Evolutionary conservation across 2,888 invertebrate species (phyloP).

Genomic region (Lordiphosa andalusiaca): DNA sequence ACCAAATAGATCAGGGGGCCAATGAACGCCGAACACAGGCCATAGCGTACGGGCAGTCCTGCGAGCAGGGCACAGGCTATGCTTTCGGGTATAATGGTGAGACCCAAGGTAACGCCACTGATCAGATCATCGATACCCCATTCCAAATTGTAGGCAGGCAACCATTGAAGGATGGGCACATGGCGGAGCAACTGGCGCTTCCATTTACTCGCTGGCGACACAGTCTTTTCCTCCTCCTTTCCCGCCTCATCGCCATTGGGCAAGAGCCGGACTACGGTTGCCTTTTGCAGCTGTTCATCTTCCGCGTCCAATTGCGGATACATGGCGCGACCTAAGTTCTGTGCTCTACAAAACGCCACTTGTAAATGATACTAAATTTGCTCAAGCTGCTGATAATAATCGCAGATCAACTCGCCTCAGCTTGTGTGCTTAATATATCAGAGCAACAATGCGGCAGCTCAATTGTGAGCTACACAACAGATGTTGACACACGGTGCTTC

Average conservation of each 20-base stretch:
- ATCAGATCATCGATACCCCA: slow-evolving; percentile 89
- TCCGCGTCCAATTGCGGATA: slow-evolving; percentile 52
- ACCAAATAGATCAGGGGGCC: slow-evolving; percentile 92
- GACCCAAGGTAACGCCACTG: slow-evolving; percentile 92
- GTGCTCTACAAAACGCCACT: slow-evolving; percentile 36
- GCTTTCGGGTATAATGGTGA: slow-evolving; percentile 96
- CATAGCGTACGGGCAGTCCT: slow-evolving; percentile 92
- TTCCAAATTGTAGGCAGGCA: slow-evolving; percentile 70
- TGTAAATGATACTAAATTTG: slow-evolving; percentile 42
- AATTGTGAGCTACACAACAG: slow-evolving; percentile 27
- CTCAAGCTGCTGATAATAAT: slow-evolving; percentile 29
- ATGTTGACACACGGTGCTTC: slow-evolving; percentile 1
- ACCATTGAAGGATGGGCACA: slow-evolving; percentile 74
- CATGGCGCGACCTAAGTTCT: slow-evolving; percentile 40
- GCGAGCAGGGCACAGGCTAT: slow-evolving; percentile 96
- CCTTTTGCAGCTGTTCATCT: slow-evolving; percentile 38
- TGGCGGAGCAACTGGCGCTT: slow-evolving; percentile 47
- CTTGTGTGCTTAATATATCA: slow-evolving; percentile 58
- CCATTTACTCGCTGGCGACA: slow-evolving; percentile 40
- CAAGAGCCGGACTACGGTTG: slow-evolving; percentile 44
- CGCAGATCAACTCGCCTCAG: slow-evolving; percentile 15
- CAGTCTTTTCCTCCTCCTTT: slow-evolving; percentile 21
- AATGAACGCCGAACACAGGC: slow-evolving; percentile 94
- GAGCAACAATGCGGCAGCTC: slow-evolving; percentile 37
- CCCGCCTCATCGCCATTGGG: slow-evolving; percentile 18